Evolutionary conservation across 2,797 vertebrate genomes (phyloP).

Genomic region (Protosalanx chinensis): DNA sequence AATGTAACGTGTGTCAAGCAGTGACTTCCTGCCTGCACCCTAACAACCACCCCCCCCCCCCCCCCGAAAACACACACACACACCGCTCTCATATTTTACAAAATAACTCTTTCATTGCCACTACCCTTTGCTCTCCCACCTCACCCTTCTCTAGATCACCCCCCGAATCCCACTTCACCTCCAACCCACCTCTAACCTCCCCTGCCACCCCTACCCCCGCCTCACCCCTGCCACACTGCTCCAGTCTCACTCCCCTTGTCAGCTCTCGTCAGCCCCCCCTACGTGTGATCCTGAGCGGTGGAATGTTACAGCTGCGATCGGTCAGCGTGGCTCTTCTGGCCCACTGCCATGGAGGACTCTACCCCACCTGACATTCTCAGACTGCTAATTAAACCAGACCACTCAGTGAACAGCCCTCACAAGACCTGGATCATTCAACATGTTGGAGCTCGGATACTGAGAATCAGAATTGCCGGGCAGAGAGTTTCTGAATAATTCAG

Average conservation of each 20-base stretch:
- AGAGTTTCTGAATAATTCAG: no score
- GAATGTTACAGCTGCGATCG: slow-evolving; percentile 70
- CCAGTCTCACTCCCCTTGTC: slow-evolving; percentile 57
- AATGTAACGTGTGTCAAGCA: neutral
- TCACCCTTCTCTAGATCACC: neutral
- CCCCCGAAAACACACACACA: neutral
- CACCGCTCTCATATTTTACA: neutral
- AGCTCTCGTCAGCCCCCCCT: slow-evolving; percentile 63
- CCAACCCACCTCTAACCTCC: neutral
- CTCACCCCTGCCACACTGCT: slow-evolving; percentile 49
- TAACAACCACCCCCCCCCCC: neutral
- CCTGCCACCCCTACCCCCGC: slow-evolving; percentile 17
- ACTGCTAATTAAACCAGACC: slow-evolving; percentile 59
- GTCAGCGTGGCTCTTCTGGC: slow-evolving; percentile 49
- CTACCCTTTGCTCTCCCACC: neutral
- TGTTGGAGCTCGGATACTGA: no score
- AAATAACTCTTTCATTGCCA: neutral
- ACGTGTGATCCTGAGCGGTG: slow-evolving; percentile 58
- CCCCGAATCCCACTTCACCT: neutral
- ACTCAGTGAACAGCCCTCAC: slow-evolving; percentile 41
- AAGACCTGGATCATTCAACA: neutral
- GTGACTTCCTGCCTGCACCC: neutral
- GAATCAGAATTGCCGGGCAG: no score
- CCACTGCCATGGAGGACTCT: slow-evolving; percentile 29
- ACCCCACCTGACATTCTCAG: slow-evolving; percentile 47